A percentile compares a stretch with the other conserved stretches of the same genome.
These are phyloP conservation scores for Brachionus sp. DNA, from an alignment of 1,140 invertebrate genomes.

Conservation along the genomic window DNA sequence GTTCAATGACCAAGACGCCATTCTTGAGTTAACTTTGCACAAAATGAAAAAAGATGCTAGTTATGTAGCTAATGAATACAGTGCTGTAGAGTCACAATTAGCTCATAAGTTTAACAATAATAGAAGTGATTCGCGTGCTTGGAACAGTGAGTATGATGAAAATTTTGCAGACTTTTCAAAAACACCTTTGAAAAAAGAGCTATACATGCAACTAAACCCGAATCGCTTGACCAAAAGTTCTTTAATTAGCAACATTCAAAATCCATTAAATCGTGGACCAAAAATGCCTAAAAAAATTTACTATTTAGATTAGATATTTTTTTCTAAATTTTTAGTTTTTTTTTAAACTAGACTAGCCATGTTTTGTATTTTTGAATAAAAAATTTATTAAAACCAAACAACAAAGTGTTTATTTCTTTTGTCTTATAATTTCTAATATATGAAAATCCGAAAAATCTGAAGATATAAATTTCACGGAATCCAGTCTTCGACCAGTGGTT, in stretches of 20 bases:
- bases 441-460: too few species aligned
- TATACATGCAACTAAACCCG: not conserved
- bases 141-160: constrained; percentile 45
- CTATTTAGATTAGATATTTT: not conserved
- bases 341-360: not conserved
- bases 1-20: constrained; percentile 5
- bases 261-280: constrained; percentile 1
- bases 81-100: constrained; percentile 28
- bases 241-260: constrained; percentile 13
- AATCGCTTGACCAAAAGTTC: constrained; percentile 41
- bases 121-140: constrained; percentile 23
- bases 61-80: constrained; percentile 31
- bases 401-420: too few species aligned
- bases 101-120: not conserved
- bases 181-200: not conserved
- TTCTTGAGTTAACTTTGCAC: constrained; percentile 34
- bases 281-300: constrained; percentile 28
- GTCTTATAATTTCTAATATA: too few species aligned
- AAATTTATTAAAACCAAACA: not conserved
- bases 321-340: not conserved
- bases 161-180: constrained; percentile 40
- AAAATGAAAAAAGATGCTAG: constrained; percentile 42
- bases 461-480: too few species aligned
- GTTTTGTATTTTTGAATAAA: not conserved
- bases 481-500: too few species aligned